These are phyloP conservation scores for Plagodis pulveraria DNA, from an alignment of 2,888 invertebrate species.

Conservation along the genomic window DNA sequence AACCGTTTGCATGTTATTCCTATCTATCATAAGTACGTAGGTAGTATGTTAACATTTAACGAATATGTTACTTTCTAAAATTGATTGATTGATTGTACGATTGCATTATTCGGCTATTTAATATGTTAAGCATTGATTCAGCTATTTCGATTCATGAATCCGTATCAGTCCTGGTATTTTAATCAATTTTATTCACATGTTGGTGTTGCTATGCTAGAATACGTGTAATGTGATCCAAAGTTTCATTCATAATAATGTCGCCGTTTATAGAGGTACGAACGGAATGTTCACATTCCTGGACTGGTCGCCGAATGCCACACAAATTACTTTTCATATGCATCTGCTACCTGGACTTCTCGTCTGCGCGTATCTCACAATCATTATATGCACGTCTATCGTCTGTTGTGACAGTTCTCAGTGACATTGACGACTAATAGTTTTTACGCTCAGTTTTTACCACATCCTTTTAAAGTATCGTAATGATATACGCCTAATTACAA, in stretches of 20 bases:
- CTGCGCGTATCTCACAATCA: constrained; percentile 54
- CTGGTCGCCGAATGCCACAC: constrained; percentile 57
- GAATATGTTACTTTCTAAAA: too few relatives aligned
- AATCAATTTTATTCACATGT: constrained; percentile 20
- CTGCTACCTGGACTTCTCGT: constrained; percentile 53
- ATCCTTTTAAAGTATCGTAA: constrained; percentile 28
- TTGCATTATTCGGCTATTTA: too few relatives aligned
- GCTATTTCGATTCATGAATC: constrained; percentile 19
- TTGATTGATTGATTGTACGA: too few relatives aligned
- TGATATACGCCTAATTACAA: constrained; percentile 44
- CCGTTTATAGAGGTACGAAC: constrained; percentile 29
- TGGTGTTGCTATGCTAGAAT: constrained; percentile 22
- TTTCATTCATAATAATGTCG: constrained; percentile 25
- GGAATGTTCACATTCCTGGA: constrained; percentile 54
- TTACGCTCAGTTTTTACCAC: constrained; percentile 18
- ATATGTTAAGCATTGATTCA: too few relatives aligned
- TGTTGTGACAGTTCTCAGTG: constrained; percentile 40
- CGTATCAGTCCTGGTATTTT: constrained; percentile 3
- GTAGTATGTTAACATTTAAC: too few relatives aligned
- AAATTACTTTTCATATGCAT: constrained; percentile 59
- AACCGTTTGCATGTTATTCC: too few relatives aligned
- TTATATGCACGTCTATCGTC: constrained; percentile 45
- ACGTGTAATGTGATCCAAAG: constrained; percentile 18
- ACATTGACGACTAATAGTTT: constrained; percentile 25
- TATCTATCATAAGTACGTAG: too few relatives aligned